Conservation (phyloP, 2,113 vertebrate genomes). For the Anser cygnoides region DNA sequence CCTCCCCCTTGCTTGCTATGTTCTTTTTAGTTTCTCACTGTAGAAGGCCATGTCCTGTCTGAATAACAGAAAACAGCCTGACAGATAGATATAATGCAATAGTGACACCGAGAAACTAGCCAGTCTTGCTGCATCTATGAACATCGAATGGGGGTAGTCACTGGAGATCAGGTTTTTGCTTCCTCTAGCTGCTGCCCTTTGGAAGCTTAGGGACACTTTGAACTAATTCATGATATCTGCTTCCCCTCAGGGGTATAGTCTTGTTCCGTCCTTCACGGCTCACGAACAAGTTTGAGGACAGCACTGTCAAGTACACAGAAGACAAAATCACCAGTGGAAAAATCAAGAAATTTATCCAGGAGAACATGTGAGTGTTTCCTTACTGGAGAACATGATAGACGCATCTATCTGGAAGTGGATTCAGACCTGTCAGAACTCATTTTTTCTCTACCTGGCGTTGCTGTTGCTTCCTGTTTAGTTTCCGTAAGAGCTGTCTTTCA, state of each 20-base stretch:
- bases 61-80: neutral
- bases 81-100: neutral
- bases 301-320: conserved; percentile 80
- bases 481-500: neutral
- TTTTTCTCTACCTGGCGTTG: neutral
- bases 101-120: neutral
- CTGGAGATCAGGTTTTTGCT: neutral
- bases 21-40: neutral
- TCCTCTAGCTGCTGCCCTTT: neutral
- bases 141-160: neutral
- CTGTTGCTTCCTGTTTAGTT: neutral
- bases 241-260: conserved; percentile 81
- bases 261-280: conserved; percentile 90
- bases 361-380: conserved; percentile 88
- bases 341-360: conserved; percentile 94
- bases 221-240: neutral
- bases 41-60: neutral
- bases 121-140: neutral
- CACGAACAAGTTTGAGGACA: conserved; percentile 93
- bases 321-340: conserved; percentile 89
- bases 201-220: neutral
- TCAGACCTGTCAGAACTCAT: neutral
- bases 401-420: neutral
- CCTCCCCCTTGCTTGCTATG: fast-evolving
- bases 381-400: neutral